Base-by-base conservation (phyloP, 2,113 vertebrate species). In the Centrocercus urophasianus region DNA sequence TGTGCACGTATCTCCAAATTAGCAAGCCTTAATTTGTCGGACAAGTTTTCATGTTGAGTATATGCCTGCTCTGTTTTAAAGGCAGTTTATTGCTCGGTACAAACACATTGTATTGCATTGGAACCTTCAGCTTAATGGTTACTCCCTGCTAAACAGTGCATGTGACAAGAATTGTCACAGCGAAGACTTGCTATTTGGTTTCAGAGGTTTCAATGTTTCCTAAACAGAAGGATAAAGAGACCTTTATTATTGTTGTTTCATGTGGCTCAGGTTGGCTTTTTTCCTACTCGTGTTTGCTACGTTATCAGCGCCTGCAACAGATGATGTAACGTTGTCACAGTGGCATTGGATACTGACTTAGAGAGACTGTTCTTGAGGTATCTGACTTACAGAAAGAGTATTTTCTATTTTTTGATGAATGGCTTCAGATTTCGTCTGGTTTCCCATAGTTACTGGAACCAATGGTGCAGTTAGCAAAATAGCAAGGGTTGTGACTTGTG, bases 381-480 rank as follows among this genome's bases (percentile, higher is more conserved):
- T 34, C 7, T 13, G 36, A 66, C 56, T 73, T 84, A 66, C 75
- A 72, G 67, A 30, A 94, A 65, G 61, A 86, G 59, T 76, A 71
- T 91, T 94, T 93, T 89, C 81, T 66, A 0, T 71, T 28, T 47
- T 91, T 67, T 89, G 91, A 93, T 94, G 89, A 93, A 91, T 91
- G 89, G 89, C 5, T 80, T 88, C 87, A 88, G 71, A 70, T 94
- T 89, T 96, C 67, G 47, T 89, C 85, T 83, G 87, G 87, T 95
- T 92, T 96, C 93, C 89, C 89, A 19, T 95, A 89, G 93, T 89
- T 89, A 94, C 89, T 80, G 82, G 89, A 91, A 92, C 84, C 11
- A 3, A 71, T 48, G 89, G 45, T 11, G 4, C 60, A 56, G 67
- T 45, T 71, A 85, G 54, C 1, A 6, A 85, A 87, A 70, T 59